Percentiles rank a stretch among this genome's conserved stretches.
Evolutionary conservation across 2,888 invertebrate genomes (phyloP).

Genomic region (Tridacna gigas): DNA sequence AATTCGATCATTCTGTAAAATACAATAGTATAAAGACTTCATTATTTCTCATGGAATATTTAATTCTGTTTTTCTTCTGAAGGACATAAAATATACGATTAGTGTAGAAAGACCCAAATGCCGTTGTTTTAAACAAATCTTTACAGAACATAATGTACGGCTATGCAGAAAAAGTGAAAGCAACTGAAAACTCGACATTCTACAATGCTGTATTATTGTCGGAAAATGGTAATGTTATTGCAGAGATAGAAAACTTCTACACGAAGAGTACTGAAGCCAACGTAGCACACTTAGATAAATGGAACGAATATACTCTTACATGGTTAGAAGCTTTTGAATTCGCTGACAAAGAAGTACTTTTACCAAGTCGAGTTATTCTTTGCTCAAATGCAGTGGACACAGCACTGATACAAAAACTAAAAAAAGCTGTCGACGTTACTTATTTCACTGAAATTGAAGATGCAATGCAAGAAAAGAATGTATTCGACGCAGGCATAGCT

Average conservation of each 20-base stretch:
- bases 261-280: background rate
- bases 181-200: slow-evolving; percentile 46
- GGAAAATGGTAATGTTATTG: slow-evolving; percentile 62
- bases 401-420: background rate
- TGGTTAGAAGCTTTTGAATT: background rate
- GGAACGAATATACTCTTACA: background rate
- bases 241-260: slow-evolving; percentile 59
- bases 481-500: background rate
- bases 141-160: slow-evolving; percentile 60
- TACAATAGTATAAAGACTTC: too few species aligned
- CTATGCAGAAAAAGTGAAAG: slow-evolving; percentile 48
- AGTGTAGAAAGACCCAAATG: slow-evolving; percentile 40
- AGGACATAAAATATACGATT: too few species aligned
- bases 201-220: slow-evolving; percentile 63
- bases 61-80: too few species aligned
- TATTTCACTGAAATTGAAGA: too few species aligned
- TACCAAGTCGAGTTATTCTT: background rate
- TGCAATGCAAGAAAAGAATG: background rate
- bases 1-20: too few species aligned
- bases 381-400: background rate
- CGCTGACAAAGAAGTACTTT: background rate
- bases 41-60: too few species aligned
- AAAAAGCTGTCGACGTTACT: background rate
- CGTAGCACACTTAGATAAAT: too few species aligned
- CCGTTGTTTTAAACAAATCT: slow-evolving; percentile 44